phyloP scores from a whole-genome alignment of 2,888 invertebrate species.

The Sminthurinus aureus region DNA sequence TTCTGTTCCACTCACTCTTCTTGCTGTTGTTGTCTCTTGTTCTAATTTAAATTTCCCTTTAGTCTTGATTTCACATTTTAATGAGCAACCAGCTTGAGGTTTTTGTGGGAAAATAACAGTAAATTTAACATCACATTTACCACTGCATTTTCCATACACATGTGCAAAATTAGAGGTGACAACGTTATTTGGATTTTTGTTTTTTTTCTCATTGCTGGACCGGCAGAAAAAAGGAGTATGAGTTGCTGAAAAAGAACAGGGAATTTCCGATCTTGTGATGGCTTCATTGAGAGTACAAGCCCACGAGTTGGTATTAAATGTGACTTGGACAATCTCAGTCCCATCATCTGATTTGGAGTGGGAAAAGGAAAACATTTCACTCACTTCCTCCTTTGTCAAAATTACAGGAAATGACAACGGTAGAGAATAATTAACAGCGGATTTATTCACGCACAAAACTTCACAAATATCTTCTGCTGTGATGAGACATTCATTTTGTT shows the following conservation, averaged over 20 bases:
- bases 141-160: background rate
- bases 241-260: background rate
- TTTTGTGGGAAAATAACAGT: background rate
- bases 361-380: background rate
- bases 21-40: background rate
- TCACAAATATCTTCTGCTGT: background rate
- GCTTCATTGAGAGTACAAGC: background rate
- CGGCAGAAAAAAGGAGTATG: background rate
- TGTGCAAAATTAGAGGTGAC: background rate
- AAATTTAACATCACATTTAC: background rate
- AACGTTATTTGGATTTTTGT: background rate
- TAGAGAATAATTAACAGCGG: background rate
- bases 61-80: background rate
- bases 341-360: background rate
- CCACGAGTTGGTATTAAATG: background rate
- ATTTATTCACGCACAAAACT: background rate
- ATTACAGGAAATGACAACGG: background rate
- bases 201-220: background rate
- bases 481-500: too few relatives aligned
- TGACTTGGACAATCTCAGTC: background rate
- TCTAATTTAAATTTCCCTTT: background rate
- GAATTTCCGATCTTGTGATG: background rate
- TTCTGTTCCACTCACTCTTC: background rate
- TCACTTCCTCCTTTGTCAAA: background rate
- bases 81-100: background rate